Conservation (phyloP, 1,140 invertebrate genomes). For the Muscidifurax raptorellus region DNA sequence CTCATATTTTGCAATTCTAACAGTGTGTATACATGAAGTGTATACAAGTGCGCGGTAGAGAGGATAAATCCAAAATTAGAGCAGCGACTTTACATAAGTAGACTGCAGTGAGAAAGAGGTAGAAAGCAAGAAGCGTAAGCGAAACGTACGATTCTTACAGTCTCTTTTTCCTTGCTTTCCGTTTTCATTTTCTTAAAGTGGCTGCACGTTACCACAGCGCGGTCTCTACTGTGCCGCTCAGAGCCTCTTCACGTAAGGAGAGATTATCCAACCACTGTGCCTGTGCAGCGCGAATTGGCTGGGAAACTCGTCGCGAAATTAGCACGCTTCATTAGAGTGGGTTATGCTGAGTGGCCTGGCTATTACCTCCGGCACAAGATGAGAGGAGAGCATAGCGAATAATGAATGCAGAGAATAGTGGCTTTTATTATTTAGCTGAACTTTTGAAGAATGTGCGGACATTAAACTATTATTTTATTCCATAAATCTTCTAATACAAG, state of each 20-base stretch:
- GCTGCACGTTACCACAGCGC: too few relatives aligned
- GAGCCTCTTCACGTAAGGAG: neutral
- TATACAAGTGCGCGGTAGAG: too few relatives aligned
- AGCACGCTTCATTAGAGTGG: slow-evolving; percentile 17
- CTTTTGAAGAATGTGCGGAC: too few relatives aligned
- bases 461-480: too few relatives aligned
- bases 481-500: too few relatives aligned
- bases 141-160: neutral
- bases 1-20: too few relatives aligned
- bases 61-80: neutral
- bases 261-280: slow-evolving; percentile 17
- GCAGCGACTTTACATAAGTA: neutral
- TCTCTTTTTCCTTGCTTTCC: neutral
- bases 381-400: slow-evolving; percentile 3
- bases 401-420: neutral
- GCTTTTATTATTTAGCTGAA: neutral
- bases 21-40: neutral
- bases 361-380: neutral
- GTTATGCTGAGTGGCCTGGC: neutral
- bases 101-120: neutral
- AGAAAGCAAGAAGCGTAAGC: neutral
- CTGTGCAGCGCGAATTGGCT: neutral
- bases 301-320: slow-evolving; percentile 7
- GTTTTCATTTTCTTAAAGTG: neutral
- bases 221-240: neutral